Evolutionary conservation across 2,888 invertebrate species (phyloP), one percentile per base, ranked within the genome.

Genomic region (Heteromurus nitidus): DNA sequence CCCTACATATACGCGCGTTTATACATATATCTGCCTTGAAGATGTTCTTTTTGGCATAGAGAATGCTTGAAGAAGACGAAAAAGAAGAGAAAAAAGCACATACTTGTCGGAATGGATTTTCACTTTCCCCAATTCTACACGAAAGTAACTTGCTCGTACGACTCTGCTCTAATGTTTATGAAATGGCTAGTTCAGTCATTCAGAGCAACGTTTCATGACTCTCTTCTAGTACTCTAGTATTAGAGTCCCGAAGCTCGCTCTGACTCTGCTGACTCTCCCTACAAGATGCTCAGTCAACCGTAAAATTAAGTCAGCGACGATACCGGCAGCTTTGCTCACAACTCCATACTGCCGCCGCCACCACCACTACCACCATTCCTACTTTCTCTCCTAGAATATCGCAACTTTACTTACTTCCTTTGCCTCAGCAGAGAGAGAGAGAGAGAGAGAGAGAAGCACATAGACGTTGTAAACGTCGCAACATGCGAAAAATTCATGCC

Each of bases 21-120:
- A n/a, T n/a, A 70, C 70, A 53, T 72, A 64, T 79, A 79, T 79
- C 72, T 70, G 70, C 79, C 79, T 79, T 53, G 36, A 72, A 70
- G 79, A 79, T 79, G 65, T 79, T n/a, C n/a, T n/a, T n/a, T n/a
- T 79, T 79, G 79, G 79, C 79, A 79, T 79, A n/a, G n/a, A n/a
- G 70, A 79, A 79, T 79, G 79, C 55, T 70, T 50, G n/a, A n/a
- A n/a, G n/a, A n/a, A n/a, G n/a, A n/a, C n/a, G n/a, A n/a, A n/a
- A n/a, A n/a, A n/a, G n/a, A n/a, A n/a, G n/a, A n/a, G n/a, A n/a
- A n/a, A n/a, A n/a, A n/a, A n/a, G n/a, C n/a, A 79, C 70, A 79
- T 79, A 70, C 70, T 79, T 79, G 79, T 79, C 79, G 70, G 70
- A 70, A 79, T 70, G 70, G 79, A 72, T 79, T 79, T 70, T 79